These are phyloP conservation scores for Hydroisotoma schaefferi DNA, from an alignment of 2,888 invertebrate species.

Conservation along the genomic window DNA sequence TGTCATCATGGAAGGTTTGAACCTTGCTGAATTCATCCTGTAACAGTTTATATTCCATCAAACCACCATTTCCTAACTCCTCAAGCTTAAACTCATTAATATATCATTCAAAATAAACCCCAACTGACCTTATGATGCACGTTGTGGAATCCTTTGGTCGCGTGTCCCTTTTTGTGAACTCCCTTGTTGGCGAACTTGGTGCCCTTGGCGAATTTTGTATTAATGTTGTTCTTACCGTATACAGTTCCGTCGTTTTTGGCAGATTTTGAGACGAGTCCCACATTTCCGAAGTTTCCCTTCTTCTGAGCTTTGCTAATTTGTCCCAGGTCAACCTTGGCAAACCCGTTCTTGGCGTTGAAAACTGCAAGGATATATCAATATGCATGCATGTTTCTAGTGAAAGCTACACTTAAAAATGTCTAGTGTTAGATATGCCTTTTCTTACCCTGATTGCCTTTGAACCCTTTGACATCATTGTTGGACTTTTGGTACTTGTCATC, in stretches of 20 bases:
- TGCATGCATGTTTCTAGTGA: background rate
- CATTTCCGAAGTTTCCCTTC: conserved; percentile 43
- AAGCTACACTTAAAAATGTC: background rate
- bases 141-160: conserved; percentile 46
- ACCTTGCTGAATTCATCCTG: conserved; percentile 44
- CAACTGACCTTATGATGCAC: conserved; percentile 43
- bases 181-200: conserved; percentile 42
- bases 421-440: background rate
- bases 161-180: conserved; percentile 45
- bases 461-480: conserved; percentile 28
- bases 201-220: conserved; percentile 41
- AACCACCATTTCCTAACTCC: too few species aligned
- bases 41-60: too few species aligned
- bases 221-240: conserved; percentile 41
- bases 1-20: conserved; percentile 46
- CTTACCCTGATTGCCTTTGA: conserved; percentile 38
- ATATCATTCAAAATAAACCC: background rate
- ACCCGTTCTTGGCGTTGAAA: conserved; percentile 30
- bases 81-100: background rate
- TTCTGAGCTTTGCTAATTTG: conserved; percentile 43
- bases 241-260: conserved; percentile 40
- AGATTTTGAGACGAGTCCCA: conserved; percentile 37
- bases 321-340: conserved; percentile 29
- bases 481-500: conserved; percentile 27
- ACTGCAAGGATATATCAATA: conserved; percentile 12